These are phyloP conservation scores for Caradrina clavipalpis DNA, from an alignment of 2,888 invertebrate species.

Conservation along the genomic window DNA sequence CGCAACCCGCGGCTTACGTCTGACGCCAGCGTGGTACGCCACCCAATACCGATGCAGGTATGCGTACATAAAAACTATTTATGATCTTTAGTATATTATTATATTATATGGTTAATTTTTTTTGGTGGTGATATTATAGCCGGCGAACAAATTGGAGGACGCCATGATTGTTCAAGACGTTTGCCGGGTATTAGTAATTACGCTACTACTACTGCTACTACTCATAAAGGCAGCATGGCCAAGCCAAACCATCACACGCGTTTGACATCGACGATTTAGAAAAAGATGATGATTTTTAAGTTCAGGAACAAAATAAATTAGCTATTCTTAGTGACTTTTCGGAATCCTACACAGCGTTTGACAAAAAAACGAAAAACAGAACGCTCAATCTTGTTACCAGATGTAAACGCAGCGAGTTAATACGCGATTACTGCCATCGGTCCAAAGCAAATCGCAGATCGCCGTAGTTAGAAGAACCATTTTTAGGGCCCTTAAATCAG, in stretches of 20 bases:
- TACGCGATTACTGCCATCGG: background rate
- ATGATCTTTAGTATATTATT: background rate
- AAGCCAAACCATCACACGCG: no score
- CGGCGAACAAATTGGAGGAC: background rate
- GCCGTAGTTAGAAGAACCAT: background rate
- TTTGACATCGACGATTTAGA: background rate
- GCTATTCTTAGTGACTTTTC: no score
- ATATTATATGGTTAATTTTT: no score
- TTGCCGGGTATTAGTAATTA: background rate
- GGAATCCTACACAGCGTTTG: no score
- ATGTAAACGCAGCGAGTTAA: background rate
- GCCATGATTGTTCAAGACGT: no score
- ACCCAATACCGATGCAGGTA: conserved; percentile 78
- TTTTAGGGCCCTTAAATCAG: background rate
- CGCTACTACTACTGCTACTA: background rate
- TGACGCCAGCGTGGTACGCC: conserved; percentile 67
- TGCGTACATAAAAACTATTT: background rate
- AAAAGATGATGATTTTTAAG: background rate
- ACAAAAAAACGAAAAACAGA: no score
- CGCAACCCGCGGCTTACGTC: conserved; percentile 74
- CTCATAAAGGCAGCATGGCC: no score
- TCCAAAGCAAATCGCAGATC: background rate
- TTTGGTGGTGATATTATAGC: background rate
- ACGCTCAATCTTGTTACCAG: background rate
- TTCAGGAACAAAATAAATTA: no score